Conservation (phyloP, 2,888 invertebrate genomes). For the Plutella xylostella region DNA sequence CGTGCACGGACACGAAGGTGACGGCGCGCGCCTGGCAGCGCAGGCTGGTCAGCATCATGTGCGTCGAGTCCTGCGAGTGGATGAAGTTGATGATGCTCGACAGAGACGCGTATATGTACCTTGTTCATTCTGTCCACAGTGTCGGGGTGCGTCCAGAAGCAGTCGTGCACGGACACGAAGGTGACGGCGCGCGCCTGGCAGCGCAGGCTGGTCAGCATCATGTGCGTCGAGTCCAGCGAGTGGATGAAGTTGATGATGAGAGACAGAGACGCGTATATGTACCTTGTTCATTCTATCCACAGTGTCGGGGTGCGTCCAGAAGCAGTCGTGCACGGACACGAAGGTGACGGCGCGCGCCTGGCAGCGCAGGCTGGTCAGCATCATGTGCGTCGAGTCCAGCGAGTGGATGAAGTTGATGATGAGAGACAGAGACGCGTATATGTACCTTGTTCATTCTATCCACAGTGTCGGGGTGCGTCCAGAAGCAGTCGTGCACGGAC, state of each 20-base stretch:
- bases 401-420: conserved; percentile 99
- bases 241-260: conserved; percentile 92
- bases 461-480: conserved; percentile 95
- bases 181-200: conserved; percentile 86
- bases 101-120: too few species aligned
- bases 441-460: conserved; percentile 89
- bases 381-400: conserved; percentile 98
- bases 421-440: too few species aligned
- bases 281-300: conserved; percentile 92
- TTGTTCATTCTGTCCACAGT: conserved; percentile 90
- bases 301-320: conserved; percentile 96
- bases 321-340: conserved; percentile 99
- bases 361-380: conserved; percentile 94
- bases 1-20: conserved; percentile 97
- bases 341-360: conserved; percentile 87
- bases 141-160: conserved; percentile 98
- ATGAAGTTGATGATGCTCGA: too few species aligned
- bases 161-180: conserved; percentile 98
- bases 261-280: too few species aligned
- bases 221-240: conserved; percentile 97
- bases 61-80: conserved; percentile 97
- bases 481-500: conserved; percentile 99
- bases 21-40: conserved; percentile 84
- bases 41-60: conserved; percentile 99
- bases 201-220: conserved; percentile 97